Base-by-base conservation (phyloP, 2,888 invertebrate genomes). In the Melieria omissa region DNA sequence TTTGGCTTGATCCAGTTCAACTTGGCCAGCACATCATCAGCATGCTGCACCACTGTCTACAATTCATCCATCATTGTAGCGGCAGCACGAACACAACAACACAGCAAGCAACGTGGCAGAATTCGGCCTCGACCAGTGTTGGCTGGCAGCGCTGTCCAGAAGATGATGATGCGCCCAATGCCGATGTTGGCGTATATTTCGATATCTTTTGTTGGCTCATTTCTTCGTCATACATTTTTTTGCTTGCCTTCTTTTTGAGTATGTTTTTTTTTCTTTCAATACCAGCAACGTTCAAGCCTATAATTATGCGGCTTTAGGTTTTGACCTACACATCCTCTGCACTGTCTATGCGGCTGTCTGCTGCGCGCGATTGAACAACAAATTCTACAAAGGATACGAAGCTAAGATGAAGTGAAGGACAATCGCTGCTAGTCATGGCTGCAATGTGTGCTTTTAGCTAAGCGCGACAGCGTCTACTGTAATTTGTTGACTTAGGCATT, bases 261-360 rank as follows among this genome's bases (percentile, higher is more conserved):
- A 44, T 55, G 69, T 75, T 77, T 74, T 75, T 76, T 78, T 75
- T 46, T 67, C 75, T 67, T 5, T 6, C 73, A 55, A 61, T 55
- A 70, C 49, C 67, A 74, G 75, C 29, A 29, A 29, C 29, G 29
- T 29, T 2, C 78, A 76, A 81, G 79, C 83, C 83, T 81, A 78
- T 83, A 84, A 83, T 83, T 84, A 84, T 77, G 78, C 77, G 77
- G 80, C 80, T 84, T 83, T 83, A 80, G 80, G 74, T 77, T 76
- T 75, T 77, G 77, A 78, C 77, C 76, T 74, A 76, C 71, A 77
- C 76, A 64, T 29, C 29, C 29, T 29, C 29, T 29, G 29, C 49
- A 64, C 16, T n/a, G 8, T 16, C 12, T 49, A 49, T 49, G n/a
- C n/a, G 12, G 49, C 3, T 49, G 49, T 49, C 49, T 49, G 49